Base-by-base conservation (phyloP, 1,140 invertebrate species). In the Anoplolepis gracilipes region DNA sequence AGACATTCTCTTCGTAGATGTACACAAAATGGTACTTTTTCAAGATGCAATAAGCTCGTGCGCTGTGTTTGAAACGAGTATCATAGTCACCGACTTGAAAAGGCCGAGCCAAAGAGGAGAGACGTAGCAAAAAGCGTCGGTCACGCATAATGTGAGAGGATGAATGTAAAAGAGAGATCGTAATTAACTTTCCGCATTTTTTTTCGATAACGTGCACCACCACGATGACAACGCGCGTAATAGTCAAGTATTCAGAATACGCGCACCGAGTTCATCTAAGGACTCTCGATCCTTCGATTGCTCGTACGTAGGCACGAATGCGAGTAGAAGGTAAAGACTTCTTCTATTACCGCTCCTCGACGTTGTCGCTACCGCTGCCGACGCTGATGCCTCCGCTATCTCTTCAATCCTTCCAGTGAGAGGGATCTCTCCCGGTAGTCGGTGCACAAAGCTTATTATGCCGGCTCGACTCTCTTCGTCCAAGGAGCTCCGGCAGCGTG, bases 381-480 rank as follows among this genome's bases (percentile, higher is more conserved):
- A 70, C 73, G 85, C 85, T 55, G 81, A 70, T 79, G 81, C 69
- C 77, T 33, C 77, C 62, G 19, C 79, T n/a, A 16, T 62, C 88
- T 90, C 89, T 90, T 90, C 85, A 88, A 73, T 36, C 39, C 42
- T 78, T 69, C 59, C 62, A 46, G 85, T 72, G 90, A 91, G 87
- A 78, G 78, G 85, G 73, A 88, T 89, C 89, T 76, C 76, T 73
- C 55, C 55, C 86, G 76, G 72, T 78, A 87, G 88, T 88, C 86
- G 78, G 82, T 82, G 90, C 89, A 92, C 91, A 92, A 92, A 92
- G 92, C 92, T 92, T 92, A 92, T 92, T 92, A 92, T 92, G 89
- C 88, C 88, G 90, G 90, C 87, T 89, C 88, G 90, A 79, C 87
- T 85, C 90, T 87, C 89, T 90, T 79, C 88, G 90, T 73, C 81